Base-by-base conservation (phyloP, 1,140 invertebrate species). In the Temnothorax curvispinosus region DNA sequence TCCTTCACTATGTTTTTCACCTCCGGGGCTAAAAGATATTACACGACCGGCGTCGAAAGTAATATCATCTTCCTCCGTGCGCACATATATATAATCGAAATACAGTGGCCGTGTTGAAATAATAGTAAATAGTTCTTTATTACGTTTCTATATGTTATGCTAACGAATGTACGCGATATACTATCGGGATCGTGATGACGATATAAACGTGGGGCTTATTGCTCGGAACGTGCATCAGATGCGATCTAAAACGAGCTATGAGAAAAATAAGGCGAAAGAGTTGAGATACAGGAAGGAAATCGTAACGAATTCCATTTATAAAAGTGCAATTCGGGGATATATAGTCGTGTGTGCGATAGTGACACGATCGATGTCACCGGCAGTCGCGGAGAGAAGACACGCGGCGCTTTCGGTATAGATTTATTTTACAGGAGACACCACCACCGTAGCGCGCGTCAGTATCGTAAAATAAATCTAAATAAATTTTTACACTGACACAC, bases 1-100 rank as follows among this genome's bases (percentile, higher is more conserved):
- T 75, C 75, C 82, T 74, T 75, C 75, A 44, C 69, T 92, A 80
- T 91, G 88, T 93, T 92, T 92, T 91, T 89, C 88, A 85, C 71
- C 92, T 88, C 72, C 75, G 56, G 90, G 92, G 92, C 93, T 89
- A 92, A 82, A 88, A 91, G 93, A 94, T 93, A 92, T 94, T 92
- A 91, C 93, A 91, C 92, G 89, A 87, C 81, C 56, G 80, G 84
- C 85, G 62, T 84, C 77, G 85, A 85, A 84, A 84, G 84, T 90
- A 86, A 88, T 92, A 88, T 86, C 69, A 71, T 69, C 85, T 67
- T 78, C 65, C 35, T 47, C 9, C 44, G 21, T n/a, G 47, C 56
- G 18, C 65, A 54, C 85, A 78, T 77, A 67, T 77, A 67, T 89
- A 67, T 89, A 88, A 65, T 13, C 32, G 21, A 56, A 35, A 81